Percentiles rank a stretch among this genome's conserved stretches.
Conservation (phyloP, 2,888 invertebrate genomes). For the Watsonalla binaria region DNA sequence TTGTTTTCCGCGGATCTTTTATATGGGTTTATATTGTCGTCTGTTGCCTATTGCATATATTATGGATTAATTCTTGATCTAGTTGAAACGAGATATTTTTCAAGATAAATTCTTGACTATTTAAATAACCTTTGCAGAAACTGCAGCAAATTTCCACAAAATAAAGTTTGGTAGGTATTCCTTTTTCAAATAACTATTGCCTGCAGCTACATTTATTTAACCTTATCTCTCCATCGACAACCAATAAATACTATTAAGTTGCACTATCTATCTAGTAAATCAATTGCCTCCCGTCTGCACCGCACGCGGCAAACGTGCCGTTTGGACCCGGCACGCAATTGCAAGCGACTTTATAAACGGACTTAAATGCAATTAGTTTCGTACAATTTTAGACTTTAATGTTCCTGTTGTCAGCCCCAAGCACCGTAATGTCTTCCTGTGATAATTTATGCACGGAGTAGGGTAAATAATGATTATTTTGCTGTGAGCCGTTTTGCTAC, state of each 20-base stretch:
- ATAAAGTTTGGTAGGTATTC: neutral
- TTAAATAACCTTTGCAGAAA: too few species aligned
- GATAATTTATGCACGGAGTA: slow-evolving; percentile 49
- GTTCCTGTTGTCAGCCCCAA: slow-evolving; percentile 47
- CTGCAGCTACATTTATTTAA: neutral
- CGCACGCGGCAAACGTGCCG: slow-evolving; percentile 13
- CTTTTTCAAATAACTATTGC: neutral
- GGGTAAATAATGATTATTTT: slow-evolving; percentile 49
- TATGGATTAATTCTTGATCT: too few species aligned
- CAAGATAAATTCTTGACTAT: too few species aligned
- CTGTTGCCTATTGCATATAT: too few species aligned
- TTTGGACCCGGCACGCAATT: slow-evolving; percentile 16
- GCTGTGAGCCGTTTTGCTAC: slow-evolving; percentile 16
- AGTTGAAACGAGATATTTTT: too few species aligned
- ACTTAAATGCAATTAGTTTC: slow-evolving; percentile 59
- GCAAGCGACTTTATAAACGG: slow-evolving; percentile 32
- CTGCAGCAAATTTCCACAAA: too few species aligned
- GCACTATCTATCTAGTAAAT: neutral
- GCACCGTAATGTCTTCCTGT: slow-evolving; percentile 57
- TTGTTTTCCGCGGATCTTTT: too few species aligned
- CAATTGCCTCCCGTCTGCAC: slow-evolving; percentile 7
- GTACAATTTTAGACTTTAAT: slow-evolving; percentile 66
- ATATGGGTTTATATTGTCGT: too few species aligned
- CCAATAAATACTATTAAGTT: neutral
- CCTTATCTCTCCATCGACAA: neutral